phyloP scores from a whole-genome alignment of 1,140 invertebrate genomes.

The Sminthurinus signatus region DNA sequence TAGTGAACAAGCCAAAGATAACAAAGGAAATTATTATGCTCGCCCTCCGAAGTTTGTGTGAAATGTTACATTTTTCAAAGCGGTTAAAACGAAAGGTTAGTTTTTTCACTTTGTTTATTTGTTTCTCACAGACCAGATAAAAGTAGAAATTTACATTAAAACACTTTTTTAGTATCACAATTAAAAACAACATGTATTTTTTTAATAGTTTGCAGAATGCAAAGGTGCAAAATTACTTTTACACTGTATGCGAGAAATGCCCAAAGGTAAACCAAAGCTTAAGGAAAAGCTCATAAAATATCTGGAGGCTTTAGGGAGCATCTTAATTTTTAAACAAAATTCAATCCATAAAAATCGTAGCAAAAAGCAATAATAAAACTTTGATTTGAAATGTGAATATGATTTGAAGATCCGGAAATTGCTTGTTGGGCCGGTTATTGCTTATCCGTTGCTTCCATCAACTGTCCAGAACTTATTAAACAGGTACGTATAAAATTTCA shows the following conservation, averaged over 20 bases:
- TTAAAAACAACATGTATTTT: no score
- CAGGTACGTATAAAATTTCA: no score
- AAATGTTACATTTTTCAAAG: neutral
- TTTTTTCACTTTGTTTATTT: no score
- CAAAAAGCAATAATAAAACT: no score
- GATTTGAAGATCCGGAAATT: neutral
- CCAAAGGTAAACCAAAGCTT: no score
- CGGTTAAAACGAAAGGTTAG: neutral
- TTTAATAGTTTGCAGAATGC: conserved; percentile 3
- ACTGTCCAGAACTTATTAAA: neutral
- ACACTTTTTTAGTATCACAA: neutral
- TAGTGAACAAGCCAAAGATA: neutral
- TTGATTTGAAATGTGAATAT: no score
- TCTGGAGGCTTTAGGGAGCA: no score
- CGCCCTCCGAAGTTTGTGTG: neutral
- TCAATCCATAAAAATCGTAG: no score
- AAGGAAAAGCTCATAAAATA: no score
- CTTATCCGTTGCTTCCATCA: neutral
- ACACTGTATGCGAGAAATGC: conserved; percentile 4
- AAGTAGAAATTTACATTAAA: neutral
- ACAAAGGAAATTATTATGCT: neutral
- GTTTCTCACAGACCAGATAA: no score
- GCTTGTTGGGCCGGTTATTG: conserved; percentile 22
- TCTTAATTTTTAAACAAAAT: no score
- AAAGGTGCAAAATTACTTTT: neutral